Conservation (phyloP, 2,888 invertebrate genomes). For the Xanthorhoe designata region DNA sequence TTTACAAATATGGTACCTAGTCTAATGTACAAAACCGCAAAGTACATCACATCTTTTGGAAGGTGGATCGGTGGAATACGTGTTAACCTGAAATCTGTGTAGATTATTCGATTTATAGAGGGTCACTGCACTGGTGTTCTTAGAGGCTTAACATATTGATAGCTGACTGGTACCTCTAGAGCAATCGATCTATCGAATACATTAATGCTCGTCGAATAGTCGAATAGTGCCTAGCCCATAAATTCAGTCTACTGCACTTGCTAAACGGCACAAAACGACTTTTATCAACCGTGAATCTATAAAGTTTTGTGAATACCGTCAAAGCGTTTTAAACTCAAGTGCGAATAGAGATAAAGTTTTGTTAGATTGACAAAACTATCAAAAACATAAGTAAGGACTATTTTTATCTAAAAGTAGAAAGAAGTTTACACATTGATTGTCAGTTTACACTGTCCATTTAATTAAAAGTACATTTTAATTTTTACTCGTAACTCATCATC, state of each 20-base stretch:
- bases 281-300: constrained; percentile 12
- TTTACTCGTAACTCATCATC: too few species aligned
- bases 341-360: not conserved
- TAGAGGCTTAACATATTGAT: constrained; percentile 5
- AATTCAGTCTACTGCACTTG: constrained; percentile 36
- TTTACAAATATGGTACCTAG: too few species aligned
- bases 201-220: constrained; percentile 20
- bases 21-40: too few species aligned
- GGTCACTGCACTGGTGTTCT: not conserved
- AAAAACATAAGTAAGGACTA: not conserved
- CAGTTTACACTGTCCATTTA: too few species aligned
- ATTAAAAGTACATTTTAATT: too few species aligned
- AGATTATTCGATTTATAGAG: not conserved
- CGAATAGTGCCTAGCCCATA: too few species aligned
- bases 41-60: too few species aligned
- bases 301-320: not conserved
- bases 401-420: not conserved
- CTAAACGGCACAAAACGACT: constrained; percentile 22
- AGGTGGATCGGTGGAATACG: not conserved
- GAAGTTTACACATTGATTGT: not conserved
- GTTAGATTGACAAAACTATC: not conserved
- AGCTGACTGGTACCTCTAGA: constrained; percentile 6
- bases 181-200: constrained; percentile 19
- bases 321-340: not conserved
- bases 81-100: not conserved